These are phyloP conservation scores for Pentamera pediparva DNA, from an alignment of 53 echinoderm and acorn worm species.

Conservation along the genomic window DNA sequence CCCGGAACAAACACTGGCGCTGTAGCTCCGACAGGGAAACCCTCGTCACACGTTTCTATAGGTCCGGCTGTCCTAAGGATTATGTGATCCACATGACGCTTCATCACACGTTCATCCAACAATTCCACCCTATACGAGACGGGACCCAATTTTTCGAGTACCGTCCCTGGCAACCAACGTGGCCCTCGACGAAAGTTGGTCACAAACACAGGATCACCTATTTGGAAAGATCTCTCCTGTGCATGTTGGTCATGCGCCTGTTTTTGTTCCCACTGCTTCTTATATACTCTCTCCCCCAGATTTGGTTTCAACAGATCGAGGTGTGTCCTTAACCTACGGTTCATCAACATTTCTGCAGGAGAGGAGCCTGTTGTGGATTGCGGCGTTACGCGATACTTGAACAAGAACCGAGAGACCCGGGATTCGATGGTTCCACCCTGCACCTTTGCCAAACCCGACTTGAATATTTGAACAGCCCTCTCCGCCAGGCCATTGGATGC, in stretches of 20 bases:
- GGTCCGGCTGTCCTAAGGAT: background rate
- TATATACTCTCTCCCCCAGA: conserved; percentile 9
- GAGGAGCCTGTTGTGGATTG: conserved; percentile 35
- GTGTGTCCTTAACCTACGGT: conserved; percentile 29
- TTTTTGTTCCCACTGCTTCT: conserved; percentile 33
- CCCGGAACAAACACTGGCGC: too few species aligned
- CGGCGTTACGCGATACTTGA: conserved; percentile 43
- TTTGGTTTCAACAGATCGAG: conserved; percentile 39
- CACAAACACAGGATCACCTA: conserved; percentile 37
- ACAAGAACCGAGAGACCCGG: conserved; percentile 25
- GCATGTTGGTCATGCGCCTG: conserved; percentile 26
- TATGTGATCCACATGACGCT: conserved; percentile 25
- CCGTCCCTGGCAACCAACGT: conserved; percentile 6
- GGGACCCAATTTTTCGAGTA: background rate
- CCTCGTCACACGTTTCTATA: background rate
- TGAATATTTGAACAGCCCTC: conserved; percentile 45
- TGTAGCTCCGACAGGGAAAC: background rate
- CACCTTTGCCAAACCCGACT: conserved; percentile 10
- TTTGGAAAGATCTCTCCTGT: background rate
- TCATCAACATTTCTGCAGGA: conserved; percentile 49
- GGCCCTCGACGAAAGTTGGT: conserved; percentile 29
- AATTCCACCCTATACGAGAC: background rate
- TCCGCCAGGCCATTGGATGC: conserved; percentile 52
- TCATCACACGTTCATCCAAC: background rate
- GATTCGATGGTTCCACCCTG: conserved; percentile 31